Conservation (phyloP, 2,113 vertebrate species). For the Myrmecobius fasciatus region DNA sequence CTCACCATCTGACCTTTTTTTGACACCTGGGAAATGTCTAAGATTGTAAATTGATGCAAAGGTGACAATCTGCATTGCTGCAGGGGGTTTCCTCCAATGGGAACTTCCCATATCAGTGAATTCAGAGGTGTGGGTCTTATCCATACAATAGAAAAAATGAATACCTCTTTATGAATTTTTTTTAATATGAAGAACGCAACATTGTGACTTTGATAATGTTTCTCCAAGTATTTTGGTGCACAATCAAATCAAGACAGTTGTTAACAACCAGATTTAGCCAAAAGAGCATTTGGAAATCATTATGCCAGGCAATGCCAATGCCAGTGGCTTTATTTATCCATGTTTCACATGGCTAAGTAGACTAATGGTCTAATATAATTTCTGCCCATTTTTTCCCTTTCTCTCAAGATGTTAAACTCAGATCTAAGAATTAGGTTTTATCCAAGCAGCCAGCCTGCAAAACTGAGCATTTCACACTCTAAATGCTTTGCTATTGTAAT, state of each 20-base stretch:
- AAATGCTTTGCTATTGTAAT: not conserved
- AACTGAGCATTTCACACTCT: slow-evolving; percentile 4
- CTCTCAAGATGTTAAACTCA: not conserved
- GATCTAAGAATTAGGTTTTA: not conserved
- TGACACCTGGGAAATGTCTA: not conserved
- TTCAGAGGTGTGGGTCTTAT: not conserved
- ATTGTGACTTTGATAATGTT: not conserved
- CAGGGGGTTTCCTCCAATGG: not conserved
- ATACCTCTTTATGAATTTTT: not conserved
- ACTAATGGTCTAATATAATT: not conserved
- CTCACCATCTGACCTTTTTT: not conserved
- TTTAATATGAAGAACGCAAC: not conserved
- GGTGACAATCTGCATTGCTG: not conserved
- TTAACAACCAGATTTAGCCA: not conserved
- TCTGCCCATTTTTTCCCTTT: not conserved
- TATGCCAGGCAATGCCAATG: not conserved
- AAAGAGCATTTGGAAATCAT: slow-evolving; percentile 9
- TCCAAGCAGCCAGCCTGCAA: not conserved
- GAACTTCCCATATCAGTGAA: not conserved
- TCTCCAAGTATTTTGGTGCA: not conserved
- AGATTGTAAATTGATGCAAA: not conserved
- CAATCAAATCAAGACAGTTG: slow-evolving; percentile 17
- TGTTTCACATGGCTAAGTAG: not conserved
- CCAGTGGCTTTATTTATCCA: not conserved
- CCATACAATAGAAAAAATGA: not conserved